Evolutionary conservation across 1,140 invertebrate genomes (phyloP).

Genomic region (Onthophagus taurus): DNA sequence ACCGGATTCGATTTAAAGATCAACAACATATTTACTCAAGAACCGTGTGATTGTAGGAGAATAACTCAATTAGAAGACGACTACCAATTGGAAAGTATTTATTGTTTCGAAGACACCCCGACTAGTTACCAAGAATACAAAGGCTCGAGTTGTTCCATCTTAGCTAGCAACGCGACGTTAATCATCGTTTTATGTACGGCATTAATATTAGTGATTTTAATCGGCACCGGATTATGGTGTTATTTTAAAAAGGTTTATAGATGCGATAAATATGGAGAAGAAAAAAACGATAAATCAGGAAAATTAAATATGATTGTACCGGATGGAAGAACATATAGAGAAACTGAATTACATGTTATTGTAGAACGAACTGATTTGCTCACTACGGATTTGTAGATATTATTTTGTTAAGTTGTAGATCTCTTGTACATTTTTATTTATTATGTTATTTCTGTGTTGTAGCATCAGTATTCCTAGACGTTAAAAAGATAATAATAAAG

Average conservation of each 20-base stretch:
- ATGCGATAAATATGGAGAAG: conserved; percentile 39
- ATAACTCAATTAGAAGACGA: conserved; percentile 29
- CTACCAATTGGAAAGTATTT: conserved; percentile 26
- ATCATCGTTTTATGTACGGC: conserved; percentile 26
- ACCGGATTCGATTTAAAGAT: conserved; percentile 45
- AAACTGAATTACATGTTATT: conserved; percentile 75
- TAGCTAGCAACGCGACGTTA: conserved; percentile 24
- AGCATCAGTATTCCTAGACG: no score
- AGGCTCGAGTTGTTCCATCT: conserved; percentile 24
- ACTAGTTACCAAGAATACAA: conserved; percentile 27
- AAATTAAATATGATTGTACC: conserved; percentile 57
- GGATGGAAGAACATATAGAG: conserved; percentile 67
- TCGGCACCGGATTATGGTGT: conserved; percentile 19
- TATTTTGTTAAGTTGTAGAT: conserved; percentile 4
- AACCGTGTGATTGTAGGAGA: conserved; percentile 48
- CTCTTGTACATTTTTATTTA: conserved; percentile 10
- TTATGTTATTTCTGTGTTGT: no score
- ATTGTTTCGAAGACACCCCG: conserved; percentile 24
- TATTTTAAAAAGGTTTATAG: conserved; percentile 28
- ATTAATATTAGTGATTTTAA: conserved; percentile 24
- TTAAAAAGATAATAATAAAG: no score
- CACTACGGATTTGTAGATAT: conserved; percentile 59
- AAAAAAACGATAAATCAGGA: conserved; percentile 33
- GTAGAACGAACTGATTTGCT: conserved; percentile 71
- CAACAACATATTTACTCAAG: conserved; percentile 49